Percentiles rank a stretch among this genome's conserved stretches.
These are phyloP conservation scores for Acyrthosiphon pisum DNA, from an alignment of 1,140 invertebrate species.

Conservation along the genomic window DNA sequence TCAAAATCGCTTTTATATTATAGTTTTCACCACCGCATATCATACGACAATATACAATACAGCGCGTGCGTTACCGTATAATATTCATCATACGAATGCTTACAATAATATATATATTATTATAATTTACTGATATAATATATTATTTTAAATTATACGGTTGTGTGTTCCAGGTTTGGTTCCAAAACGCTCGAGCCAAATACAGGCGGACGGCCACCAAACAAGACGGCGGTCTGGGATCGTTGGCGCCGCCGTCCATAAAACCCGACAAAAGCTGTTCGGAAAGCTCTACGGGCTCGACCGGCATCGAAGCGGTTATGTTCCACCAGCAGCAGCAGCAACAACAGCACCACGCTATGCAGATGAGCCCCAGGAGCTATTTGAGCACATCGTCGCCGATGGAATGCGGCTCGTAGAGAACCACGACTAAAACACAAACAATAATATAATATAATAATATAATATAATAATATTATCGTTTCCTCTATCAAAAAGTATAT, in stretches of 20 bases:
- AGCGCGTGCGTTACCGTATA: not conserved
- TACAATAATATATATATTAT: too few relatives aligned
- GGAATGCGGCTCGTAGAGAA: constrained; percentile 37
- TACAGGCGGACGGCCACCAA: constrained; percentile 93
- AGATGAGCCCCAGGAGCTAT: constrained; percentile 51
- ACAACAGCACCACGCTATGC: constrained; percentile 46
- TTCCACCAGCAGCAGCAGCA: constrained; percentile 52
- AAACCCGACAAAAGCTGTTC: constrained; percentile 71
- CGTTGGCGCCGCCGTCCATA: constrained; percentile 72
- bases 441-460: not conserved
- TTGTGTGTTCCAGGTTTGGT: constrained; percentile 86
- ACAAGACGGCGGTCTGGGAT: constrained; percentile 69
- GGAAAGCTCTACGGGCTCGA: constrained; percentile 48
- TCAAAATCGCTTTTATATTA: not conserved
- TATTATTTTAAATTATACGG: too few relatives aligned
- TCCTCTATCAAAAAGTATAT: constrained; percentile 5
- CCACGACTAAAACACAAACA: not conserved
- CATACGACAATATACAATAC: not conserved
- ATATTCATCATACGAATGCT: not conserved
- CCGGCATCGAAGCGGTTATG: constrained; percentile 52
- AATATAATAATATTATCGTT: not conserved
- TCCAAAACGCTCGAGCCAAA: constrained; percentile 97
- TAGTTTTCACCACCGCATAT: not conserved
- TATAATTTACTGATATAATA: too few relatives aligned
- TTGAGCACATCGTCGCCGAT: constrained; percentile 47